phyloP scores from a whole-genome alignment of 2,888 invertebrate genomes.

The Lasioglossum morio region DNA sequence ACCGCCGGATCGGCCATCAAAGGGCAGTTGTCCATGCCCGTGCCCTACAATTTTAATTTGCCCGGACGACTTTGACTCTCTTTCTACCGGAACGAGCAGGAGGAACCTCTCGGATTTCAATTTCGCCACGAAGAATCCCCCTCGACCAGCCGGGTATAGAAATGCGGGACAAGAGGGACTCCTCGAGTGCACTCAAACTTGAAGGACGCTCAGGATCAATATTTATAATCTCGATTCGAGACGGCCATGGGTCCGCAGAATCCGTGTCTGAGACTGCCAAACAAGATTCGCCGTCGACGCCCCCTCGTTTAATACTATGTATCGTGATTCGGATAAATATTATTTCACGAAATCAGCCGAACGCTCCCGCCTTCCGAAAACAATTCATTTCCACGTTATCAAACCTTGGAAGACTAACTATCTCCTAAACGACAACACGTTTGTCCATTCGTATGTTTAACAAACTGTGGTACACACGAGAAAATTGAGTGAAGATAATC shows the following conservation, averaged over 20 bases:
- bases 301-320: conserved; percentile 21
- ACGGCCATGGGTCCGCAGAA: conserved; percentile 74
- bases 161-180: conserved; percentile 80
- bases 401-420: not conserved
- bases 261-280: conserved; percentile 72
- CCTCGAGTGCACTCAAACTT: conserved; percentile 80
- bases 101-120: conserved; percentile 81
- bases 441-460: too few species aligned
- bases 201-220: conserved; percentile 83
- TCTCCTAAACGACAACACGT: not conserved
- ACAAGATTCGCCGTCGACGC: conserved; percentile 58
- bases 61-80: conserved; percentile 69
- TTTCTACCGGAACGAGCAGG: conserved; percentile 59
- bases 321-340: conserved; percentile 30
- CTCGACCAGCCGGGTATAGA: conserved; percentile 77
- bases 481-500: not conserved
- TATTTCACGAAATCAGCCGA: conserved; percentile 27
- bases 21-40: conserved; percentile 56
- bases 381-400: not conserved
- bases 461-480: too few species aligned
- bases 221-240: conserved; percentile 83
- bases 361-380: not conserved
- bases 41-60: conserved; percentile 71
- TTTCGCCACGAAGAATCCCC: conserved; percentile 79
- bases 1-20: conserved; percentile 57